Evolutionary conservation across 1,140 invertebrate species (phyloP).

Genomic region (Drosophila ohnishii): DNA sequence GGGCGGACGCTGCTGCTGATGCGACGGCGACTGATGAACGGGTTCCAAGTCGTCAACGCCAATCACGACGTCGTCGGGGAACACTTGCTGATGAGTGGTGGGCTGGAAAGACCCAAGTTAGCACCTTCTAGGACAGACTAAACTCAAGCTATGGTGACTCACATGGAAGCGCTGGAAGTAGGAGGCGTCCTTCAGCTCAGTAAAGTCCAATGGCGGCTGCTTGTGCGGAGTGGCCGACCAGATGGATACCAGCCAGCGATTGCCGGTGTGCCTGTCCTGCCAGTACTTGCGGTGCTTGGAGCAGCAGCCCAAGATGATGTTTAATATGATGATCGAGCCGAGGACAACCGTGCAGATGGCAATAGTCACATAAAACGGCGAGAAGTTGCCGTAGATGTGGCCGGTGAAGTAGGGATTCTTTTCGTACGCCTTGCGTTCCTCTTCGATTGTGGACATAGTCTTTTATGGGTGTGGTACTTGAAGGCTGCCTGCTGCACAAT

Average conservation of each 20-base stretch:
- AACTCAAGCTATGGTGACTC: constrained; percentile 13
- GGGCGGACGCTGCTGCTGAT: constrained; percentile 55
- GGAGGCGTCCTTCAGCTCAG: constrained; percentile 87
- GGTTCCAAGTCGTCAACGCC: constrained; percentile 69
- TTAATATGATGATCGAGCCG: constrained; percentile 88
- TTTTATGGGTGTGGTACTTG: constrained; percentile 42
- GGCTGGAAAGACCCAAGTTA: constrained; percentile 45
- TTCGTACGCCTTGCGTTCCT: constrained; percentile 87
- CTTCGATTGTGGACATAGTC: constrained; percentile 86
- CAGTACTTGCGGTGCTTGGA: constrained; percentile 91
- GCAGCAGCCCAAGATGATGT: constrained; percentile 90
- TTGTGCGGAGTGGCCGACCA: constrained; percentile 92
- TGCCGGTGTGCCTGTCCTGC: constrained; percentile 92
- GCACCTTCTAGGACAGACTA: background rate
- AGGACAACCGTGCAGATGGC: constrained; percentile 89
- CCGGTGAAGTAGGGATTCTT: constrained; percentile 87
- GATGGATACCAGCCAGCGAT: constrained; percentile 91
- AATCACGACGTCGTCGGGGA: constrained; percentile 74
- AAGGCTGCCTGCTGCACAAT: constrained; percentile 31
- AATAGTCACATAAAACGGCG: constrained; percentile 90
- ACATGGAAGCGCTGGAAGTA: constrained; percentile 77
- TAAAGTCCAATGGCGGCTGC: constrained; percentile 91
- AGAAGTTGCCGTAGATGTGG: constrained; percentile 87
- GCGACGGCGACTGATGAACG: constrained; percentile 57
- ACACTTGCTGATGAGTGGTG: constrained; percentile 74